A percentile compares a stretch with the other conserved stretches of the same genome.
Evolutionary conservation across 2,797 vertebrate species (phyloP).

Genomic region (Calcarius lapponicus): DNA sequence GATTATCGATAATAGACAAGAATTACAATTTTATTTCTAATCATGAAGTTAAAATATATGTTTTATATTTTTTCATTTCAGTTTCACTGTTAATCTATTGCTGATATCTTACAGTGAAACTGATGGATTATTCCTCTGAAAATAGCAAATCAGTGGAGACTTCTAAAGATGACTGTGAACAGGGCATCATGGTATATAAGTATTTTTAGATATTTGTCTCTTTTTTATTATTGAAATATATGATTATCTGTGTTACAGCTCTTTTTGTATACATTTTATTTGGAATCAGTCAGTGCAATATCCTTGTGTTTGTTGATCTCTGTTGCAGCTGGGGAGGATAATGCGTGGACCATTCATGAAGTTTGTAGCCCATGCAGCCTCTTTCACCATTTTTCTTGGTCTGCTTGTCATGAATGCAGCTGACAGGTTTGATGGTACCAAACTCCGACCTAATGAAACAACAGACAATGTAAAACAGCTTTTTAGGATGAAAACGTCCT

Average conservation of each 20-base stretch:
- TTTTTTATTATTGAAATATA: not conserved
- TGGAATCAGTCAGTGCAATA: not conserved
- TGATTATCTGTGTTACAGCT: not conserved
- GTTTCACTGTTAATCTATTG: not conserved
- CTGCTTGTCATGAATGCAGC: constrained; percentile 97
- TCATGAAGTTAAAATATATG: not conserved
- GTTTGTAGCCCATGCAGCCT: constrained; percentile 97
- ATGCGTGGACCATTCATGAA: constrained; percentile 98
- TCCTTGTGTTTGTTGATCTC: constrained; percentile 31
- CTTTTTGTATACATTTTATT: not conserved
- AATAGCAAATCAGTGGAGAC: not conserved
- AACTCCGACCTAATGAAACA: constrained; percentile 90
- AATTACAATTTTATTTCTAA: not conserved
- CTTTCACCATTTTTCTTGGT: constrained; percentile 96
- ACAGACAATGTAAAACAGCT: constrained; percentile 88
- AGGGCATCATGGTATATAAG: not conserved
- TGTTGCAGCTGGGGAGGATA: constrained; percentile 89
- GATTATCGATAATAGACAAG: not conserved
- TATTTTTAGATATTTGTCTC: not conserved
- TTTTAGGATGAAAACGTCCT: constrained; percentile 94
- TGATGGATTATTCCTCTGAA: not conserved
- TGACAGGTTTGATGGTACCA: constrained; percentile 93
- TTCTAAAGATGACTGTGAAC: not conserved
- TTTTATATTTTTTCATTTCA: not conserved
- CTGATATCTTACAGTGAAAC: not conserved